Evolutionary conservation across 2,888 invertebrate genomes (phyloP), one percentile per base, ranked within the genome.

Genomic region (Drosophila leonis): DNA sequence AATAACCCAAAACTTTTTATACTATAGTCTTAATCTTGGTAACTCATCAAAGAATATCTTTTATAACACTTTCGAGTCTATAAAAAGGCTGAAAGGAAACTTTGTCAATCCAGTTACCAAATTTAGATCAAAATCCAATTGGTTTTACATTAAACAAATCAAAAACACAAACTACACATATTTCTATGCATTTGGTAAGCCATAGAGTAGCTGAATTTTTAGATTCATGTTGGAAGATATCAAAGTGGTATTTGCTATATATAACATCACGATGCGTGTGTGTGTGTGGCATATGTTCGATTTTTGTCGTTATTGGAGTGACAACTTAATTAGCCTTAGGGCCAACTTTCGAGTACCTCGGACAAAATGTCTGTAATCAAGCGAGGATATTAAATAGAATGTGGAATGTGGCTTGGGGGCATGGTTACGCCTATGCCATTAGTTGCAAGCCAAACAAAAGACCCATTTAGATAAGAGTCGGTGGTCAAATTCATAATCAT

Each of bases 401-500:
- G 44, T 49, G 24, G 33, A 46, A 20, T 13, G 49, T 33, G 31
- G 31, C 13, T 13, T 8, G 20, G 56, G 56, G 56, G 49, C 52
- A 64, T 48, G 67, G 82, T 75, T 70, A 75, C 84, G 84, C 87
- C 87, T 78, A 66, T 63, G 68, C 88, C 86, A 88, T 85, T 85
- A 88, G 88, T 60, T 65, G 66, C 56, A 33, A 51, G 44, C 61
- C 79, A 80, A 85, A 87, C 85, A 86, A 86, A 86, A 82, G 80
- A 83, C 84, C 88, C 85, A 88, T 86, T 86, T 87, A 84, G 85
- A 84, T 86, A 86, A 88, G 75, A 86, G 78, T 75, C 78, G 66
- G 63, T 60, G 46, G 57, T 65, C 54, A 62, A 80, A 85, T 72
- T 78, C 88, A 83, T 88, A 88, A 84, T 83, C 86, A 84, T 88